Percentiles rank a stretch among this genome's conserved stretches.
phyloP scores from a whole-genome alignment of 2,113 vertebrate genomes.

The Emydura subglobosa region DNA sequence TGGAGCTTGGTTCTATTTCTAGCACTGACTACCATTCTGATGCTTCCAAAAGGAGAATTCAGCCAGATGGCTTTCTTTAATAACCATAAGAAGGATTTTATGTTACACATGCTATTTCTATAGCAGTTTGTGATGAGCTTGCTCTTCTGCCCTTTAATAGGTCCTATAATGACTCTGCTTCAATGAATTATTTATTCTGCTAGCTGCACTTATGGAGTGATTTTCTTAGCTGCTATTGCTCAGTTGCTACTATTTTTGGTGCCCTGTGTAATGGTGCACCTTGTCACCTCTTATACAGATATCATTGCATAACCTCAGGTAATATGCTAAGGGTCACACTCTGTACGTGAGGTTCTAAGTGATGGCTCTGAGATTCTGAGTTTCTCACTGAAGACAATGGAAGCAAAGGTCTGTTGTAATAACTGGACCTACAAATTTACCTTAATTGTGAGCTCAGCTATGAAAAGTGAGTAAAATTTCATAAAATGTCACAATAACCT shows the following conservation, averaged over 20 bases:
- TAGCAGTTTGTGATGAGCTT: neutral
- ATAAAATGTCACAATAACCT: too few relatives aligned
- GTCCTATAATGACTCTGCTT: neutral
- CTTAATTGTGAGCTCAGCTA: too few relatives aligned
- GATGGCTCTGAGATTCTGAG: neutral
- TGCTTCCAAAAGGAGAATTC: too few relatives aligned
- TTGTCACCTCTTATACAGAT: neutral
- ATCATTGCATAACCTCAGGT: neutral
- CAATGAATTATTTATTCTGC: neutral
- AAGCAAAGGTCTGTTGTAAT: neutral
- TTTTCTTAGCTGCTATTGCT: neutral
- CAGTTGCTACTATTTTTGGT: neutral
- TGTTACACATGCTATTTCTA: too few relatives aligned
- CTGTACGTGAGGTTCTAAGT: neutral
- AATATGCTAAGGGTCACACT: neutral
- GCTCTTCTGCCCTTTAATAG: neutral
- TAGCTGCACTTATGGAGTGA: neutral
- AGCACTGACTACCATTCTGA: too few relatives aligned
- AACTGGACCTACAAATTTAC: too few relatives aligned
- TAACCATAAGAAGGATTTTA: too few relatives aligned
- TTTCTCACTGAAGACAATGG: neutral
- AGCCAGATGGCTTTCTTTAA: too few relatives aligned
- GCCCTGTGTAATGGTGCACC: neutral
- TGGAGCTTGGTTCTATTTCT: too few relatives aligned
- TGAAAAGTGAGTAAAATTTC: too few relatives aligned